Percentiles rank a stretch among this genome's conserved stretches.
These are phyloP conservation scores for Ophiothrix spiculata DNA, from an alignment of 35 echinoderm and acorn worm species.

Conservation along the genomic window DNA sequence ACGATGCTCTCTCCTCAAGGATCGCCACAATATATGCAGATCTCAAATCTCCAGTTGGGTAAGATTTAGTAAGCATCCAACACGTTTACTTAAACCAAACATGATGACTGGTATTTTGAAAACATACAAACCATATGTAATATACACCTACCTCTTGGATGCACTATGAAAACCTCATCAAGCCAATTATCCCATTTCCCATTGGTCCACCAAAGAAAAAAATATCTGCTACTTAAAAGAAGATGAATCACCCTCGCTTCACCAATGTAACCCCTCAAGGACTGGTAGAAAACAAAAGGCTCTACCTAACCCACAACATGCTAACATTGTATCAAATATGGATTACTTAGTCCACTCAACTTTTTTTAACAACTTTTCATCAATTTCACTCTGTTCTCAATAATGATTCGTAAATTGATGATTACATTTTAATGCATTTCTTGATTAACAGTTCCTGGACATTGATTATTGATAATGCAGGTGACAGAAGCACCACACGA, in stretches of 20 bases:
- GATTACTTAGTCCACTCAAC: too few species aligned
- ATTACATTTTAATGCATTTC: too few species aligned
- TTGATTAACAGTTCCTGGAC: too few species aligned
- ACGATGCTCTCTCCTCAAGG: too few species aligned
- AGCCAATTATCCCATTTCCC: neutral
- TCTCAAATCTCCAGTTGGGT: too few species aligned
- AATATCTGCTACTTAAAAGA: neutral
- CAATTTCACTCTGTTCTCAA: too few species aligned
- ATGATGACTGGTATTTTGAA: neutral
- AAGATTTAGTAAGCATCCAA: neutral
- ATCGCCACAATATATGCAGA: too few species aligned
- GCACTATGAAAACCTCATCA: neutral
- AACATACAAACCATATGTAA: neutral
- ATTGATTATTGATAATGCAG: too few species aligned
- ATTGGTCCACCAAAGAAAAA: neutral
- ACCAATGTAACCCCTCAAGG: neutral
- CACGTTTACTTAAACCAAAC: neutral
- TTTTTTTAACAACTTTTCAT: too few species aligned
- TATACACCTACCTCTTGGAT: neutral
- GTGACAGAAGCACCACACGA: too few species aligned
- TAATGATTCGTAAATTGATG: too few species aligned
- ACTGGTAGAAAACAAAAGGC: conserved; percentile 5
- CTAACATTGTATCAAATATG: too few species aligned
- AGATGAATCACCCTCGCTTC: conserved; percentile 1
- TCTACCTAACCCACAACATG: neutral